Base-by-base conservation (phyloP, 2,113 vertebrate species). In the Quiscalus mexicanus region DNA sequence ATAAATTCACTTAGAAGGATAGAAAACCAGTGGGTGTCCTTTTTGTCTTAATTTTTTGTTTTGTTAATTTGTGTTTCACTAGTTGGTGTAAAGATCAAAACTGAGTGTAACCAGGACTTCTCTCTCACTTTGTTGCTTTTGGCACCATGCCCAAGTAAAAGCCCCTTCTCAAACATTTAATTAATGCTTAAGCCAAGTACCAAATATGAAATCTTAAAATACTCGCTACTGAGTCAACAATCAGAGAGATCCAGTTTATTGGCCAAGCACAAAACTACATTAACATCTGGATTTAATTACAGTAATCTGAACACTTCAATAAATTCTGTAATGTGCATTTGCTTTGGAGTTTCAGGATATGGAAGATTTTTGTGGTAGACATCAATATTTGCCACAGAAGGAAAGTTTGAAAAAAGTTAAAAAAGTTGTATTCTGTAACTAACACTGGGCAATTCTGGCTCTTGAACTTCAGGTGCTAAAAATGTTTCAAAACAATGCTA, bases 281-380 rank as follows among this genome's bases (percentile, higher is more conserved):
- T 90, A 94, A 94, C 90, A 96, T 94, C 95, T 96, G 95, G 88
- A 80, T 95, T 93, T 92, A 96, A 90, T 92, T 92, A 90, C 56
- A 91, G 80, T 73, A 92, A 90, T 68, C 85, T 78, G 76, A 97
- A 90, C 53, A 78, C 76, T 86, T 96, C 45, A 89, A 94, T 81
- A 86, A 79, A 89, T 79, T 93, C 90, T 87, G 60, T 90, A 92
- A 89, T 17, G 45, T 76, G 83, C 80, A 77, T 87, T 90, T 90
- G 69, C 83, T 95, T 84, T 87, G 74, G 82, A 96, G 91, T 87
- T 90, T 76, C 88, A 90, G 62, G 60, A 95, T 78, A 92, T 53
- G 71, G 86, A 78, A 81, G 87, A 95, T 93, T 93, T 92, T 90
- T 94, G 85, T 55, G 93, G 79, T 82, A 90, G 75, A 47, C 52